phyloP scores from a whole-genome alignment of 2,113 vertebrate genomes.

The Pangasianodon hypophthalmus region DNA sequence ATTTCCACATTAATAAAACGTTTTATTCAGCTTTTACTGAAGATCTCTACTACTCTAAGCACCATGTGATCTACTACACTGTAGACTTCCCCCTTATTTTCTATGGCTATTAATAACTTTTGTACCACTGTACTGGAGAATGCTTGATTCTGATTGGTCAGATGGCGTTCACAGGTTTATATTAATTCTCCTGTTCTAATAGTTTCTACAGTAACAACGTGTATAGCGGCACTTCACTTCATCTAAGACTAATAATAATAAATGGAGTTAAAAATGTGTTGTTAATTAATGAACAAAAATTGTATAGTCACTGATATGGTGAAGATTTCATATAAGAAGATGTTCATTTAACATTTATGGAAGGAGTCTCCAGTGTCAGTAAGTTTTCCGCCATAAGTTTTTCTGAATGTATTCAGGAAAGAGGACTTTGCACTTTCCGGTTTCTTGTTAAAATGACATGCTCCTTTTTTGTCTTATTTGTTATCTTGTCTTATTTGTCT shows the following conservation, averaged over 20 bases:
- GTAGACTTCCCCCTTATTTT: neutral
- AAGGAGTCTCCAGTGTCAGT: neutral
- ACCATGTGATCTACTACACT: neutral
- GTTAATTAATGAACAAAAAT: neutral
- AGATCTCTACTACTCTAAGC: neutral
- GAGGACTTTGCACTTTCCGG: neutral
- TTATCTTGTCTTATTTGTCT: too few species aligned
- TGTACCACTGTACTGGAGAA: neutral
- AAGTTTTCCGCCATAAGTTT: neutral
- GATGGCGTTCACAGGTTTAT: neutral
- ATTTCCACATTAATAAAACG: neutral
- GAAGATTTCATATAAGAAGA: neutral
- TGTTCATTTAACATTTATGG: neutral
- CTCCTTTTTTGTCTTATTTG: too few species aligned
- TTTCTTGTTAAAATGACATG: neutral
- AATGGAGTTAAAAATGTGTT: neutral
- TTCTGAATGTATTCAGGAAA: neutral
- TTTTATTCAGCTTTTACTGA: neutral
- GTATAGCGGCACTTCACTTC: neutral
- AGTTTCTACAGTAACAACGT: neutral
- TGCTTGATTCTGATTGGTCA: neutral
- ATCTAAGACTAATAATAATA: neutral
- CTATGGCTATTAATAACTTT: neutral
- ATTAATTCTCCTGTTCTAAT: neutral
- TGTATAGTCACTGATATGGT: too few species aligned